A percentile compares a stretch with the other conserved stretches of the same genome.
Evolutionary conservation across 1,140 invertebrate genomes (phyloP).

Genomic region (Trialeurodes vaporariorum): DNA sequence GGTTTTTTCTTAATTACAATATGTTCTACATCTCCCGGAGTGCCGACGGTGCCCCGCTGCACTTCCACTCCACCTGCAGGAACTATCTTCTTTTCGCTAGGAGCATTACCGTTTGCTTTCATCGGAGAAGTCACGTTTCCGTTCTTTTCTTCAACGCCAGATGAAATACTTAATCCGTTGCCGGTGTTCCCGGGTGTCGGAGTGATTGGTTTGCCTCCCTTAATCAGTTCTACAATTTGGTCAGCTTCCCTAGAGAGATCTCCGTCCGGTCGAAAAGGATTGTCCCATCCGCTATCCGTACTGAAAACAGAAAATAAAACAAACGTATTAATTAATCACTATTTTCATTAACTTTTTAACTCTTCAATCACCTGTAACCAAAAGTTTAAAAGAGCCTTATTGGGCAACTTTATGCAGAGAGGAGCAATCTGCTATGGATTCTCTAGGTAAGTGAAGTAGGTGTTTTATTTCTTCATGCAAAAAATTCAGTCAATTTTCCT

Average conservation of each 20-base stretch:
- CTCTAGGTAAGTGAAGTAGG: no score
- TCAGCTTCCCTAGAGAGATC: slow-evolving; percentile 89
- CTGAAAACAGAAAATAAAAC: slow-evolving; percentile 45
- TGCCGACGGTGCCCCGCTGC: slow-evolving; percentile 11
- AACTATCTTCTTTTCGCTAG: slow-evolving; percentile 25
- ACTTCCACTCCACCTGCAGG: slow-evolving; percentile 15
- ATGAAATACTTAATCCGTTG: slow-evolving; percentile 29
- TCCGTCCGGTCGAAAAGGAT: slow-evolving; percentile 91
- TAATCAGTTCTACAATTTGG: slow-evolving; percentile 88
- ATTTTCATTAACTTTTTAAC: no score
- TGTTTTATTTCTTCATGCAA: no score
- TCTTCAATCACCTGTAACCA: no score
- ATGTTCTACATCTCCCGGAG: slow-evolving; percentile 56
- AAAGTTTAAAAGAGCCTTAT: no score
- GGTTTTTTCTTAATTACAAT: slow-evolving; percentile 80
- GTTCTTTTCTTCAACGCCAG: slow-evolving; percentile 26
- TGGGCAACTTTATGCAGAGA: no score
- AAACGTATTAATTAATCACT: no score
- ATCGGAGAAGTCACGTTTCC: slow-evolving; percentile 33
- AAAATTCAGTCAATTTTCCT: no score
- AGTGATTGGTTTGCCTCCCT: slow-evolving; percentile 74
- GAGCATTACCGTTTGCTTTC: slow-evolving; percentile 31
- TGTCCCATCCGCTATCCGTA: slow-evolving; percentile 90
- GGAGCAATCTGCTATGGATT: no score
- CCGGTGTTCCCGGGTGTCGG: slow-evolving; percentile 41